Evolutionary conservation across 2,797 vertebrate species (phyloP).

Genomic region (Pogonophryne albipinna): DNA sequence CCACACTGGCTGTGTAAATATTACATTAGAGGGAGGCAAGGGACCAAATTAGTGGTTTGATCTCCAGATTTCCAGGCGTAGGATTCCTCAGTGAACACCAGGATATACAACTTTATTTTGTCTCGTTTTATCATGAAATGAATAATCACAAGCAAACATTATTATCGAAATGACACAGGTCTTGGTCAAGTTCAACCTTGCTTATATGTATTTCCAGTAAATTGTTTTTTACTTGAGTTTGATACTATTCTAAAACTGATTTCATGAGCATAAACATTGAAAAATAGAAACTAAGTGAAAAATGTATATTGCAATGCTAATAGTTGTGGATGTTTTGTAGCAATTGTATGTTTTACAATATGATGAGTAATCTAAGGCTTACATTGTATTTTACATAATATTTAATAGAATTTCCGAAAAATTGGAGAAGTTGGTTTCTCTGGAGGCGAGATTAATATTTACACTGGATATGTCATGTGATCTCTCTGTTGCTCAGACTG

Average conservation of each 20-base stretch:
- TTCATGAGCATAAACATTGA: neutral
- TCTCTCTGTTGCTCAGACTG: slow-evolving; percentile 85
- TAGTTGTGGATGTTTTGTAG: neutral
- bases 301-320: neutral
- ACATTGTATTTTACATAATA: neutral
- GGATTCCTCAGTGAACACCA: slow-evolving; percentile 64
- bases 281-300: neutral
- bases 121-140: neutral
- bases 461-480: slow-evolving; percentile 2
- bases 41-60: slow-evolving; percentile 81
- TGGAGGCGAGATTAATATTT: neutral
- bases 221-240: neutral
- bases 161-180: neutral
- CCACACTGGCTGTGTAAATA: slow-evolving; percentile 82
- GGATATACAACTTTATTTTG: slow-evolving; percentile 35
- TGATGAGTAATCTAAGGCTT: neutral
- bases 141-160: neutral
- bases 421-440: neutral
- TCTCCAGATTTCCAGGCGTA: slow-evolving; percentile 75
- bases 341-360: neutral
- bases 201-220: neutral
- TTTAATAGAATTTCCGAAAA: neutral
- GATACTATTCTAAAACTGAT: neutral
- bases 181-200: neutral
- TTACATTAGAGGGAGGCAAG: slow-evolving; percentile 83